Conservation (phyloP, 1,140 invertebrate genomes). For the Ladona fulva region DNA sequence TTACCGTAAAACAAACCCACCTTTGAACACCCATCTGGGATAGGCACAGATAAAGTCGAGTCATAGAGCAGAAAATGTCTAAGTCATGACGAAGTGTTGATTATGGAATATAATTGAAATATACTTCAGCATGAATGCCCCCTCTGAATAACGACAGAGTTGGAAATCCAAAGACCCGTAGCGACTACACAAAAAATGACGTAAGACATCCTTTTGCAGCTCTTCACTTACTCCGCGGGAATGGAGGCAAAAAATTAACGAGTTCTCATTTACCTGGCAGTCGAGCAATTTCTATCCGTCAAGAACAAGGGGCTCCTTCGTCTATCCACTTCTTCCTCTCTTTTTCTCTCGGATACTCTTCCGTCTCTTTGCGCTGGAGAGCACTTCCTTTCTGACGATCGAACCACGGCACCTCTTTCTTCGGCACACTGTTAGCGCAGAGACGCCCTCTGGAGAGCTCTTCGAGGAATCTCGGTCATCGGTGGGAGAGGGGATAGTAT, state of each 20-base stretch:
- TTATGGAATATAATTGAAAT: too few relatives aligned
- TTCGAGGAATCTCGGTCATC: not conserved
- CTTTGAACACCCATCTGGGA: too few relatives aligned
- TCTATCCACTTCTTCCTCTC: not conserved
- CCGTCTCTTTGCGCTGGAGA: not conserved
- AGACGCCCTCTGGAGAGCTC: not conserved
- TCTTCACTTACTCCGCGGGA: too few relatives aligned
- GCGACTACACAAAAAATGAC: too few relatives aligned
- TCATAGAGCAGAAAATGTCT: too few relatives aligned
- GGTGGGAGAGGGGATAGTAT: not conserved
- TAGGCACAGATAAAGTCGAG: too few relatives aligned
- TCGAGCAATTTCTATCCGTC: not conserved
- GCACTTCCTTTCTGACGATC: not conserved
- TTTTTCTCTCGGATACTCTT: not conserved
- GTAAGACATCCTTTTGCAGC: too few relatives aligned
- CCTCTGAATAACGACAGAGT: too few relatives aligned
- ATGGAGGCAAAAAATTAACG: not conserved
- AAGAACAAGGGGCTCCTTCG: not conserved
- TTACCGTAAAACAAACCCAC: too few relatives aligned
- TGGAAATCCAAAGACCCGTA: too few relatives aligned
- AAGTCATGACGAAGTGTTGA: too few relatives aligned
- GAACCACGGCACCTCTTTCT: not conserved
- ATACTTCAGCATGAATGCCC: too few relatives aligned
- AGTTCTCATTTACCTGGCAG: not conserved
- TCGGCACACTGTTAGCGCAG: not conserved